phyloP scores from a whole-genome alignment of 2,888 invertebrate genomes.

The Cylloceria caligata region DNA sequence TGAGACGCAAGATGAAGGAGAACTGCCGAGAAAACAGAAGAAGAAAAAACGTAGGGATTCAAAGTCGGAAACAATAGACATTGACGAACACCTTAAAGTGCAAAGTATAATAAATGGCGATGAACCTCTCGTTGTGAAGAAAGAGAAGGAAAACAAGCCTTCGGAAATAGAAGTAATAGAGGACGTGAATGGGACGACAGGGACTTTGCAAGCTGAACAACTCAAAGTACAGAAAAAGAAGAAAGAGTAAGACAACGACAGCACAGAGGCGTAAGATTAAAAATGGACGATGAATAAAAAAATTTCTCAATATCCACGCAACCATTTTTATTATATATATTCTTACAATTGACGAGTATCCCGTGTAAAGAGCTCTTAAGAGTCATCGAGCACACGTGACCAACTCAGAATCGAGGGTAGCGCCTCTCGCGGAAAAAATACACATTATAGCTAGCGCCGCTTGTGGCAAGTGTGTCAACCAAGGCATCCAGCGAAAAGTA shows the following conservation, averaged over 20 bases:
- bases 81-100: constrained; percentile 11
- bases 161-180: background rate
- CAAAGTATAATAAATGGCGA: background rate
- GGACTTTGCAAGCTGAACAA: constrained; percentile 32
- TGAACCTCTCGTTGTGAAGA: constrained; percentile 20
- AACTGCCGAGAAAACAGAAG: constrained; percentile 44
- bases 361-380: background rate
- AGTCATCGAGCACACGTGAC: no score
- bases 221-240: constrained; percentile 64
- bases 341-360: background rate
- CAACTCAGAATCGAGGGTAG: no score
- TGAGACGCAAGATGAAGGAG: background rate
- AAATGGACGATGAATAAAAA: constrained; percentile 27
- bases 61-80: constrained; percentile 22
- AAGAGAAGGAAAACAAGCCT: constrained; percentile 60
- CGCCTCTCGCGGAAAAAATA: no score
- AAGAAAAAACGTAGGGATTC: constrained; percentile 65
- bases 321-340: background rate
- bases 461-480: no score
- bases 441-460: no score
- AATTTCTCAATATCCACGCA: constrained; percentile 4
- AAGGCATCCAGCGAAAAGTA: no score
- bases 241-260: constrained; percentile 45
- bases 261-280: constrained; percentile 33
- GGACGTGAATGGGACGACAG: background rate